A percentile compares a stretch with the other conserved stretches of the same genome.
These are phyloP conservation scores for Eumacrocentrus americanus DNA, from an alignment of 2,888 invertebrate species.

Conservation along the genomic window DNA sequence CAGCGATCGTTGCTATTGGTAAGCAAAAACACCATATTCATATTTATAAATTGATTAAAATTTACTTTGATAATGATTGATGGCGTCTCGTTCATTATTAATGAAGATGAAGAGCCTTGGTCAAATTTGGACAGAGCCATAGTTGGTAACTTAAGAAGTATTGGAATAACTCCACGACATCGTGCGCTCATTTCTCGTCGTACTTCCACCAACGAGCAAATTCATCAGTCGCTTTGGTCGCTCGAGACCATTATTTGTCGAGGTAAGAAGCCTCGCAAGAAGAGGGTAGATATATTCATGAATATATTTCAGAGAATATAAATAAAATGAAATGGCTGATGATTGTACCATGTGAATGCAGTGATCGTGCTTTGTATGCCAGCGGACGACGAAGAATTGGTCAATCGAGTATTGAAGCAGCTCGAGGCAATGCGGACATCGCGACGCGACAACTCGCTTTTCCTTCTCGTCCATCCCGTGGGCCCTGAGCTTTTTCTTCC, in stretches of 20 bases:
- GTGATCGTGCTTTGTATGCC: conserved; percentile 65
- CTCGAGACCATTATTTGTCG: conserved; percentile 62
- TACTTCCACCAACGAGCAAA: conserved; percentile 58
- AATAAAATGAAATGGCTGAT: too few species aligned
- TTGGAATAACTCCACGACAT: conserved; percentile 64
- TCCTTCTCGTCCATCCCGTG: conserved; percentile 61
- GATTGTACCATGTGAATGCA: conserved; percentile 46
- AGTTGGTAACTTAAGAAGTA: conserved; percentile 62
- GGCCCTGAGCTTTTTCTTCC: conserved; percentile 52
- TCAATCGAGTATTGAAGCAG: conserved; percentile 58
- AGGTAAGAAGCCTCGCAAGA: conserved; percentile 61
- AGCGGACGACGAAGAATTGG: conserved; percentile 56
- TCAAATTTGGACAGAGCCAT: conserved; percentile 64
- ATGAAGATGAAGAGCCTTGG: conserved; percentile 66
- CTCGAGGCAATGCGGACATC: conserved; percentile 61
- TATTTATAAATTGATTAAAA: not conserved
- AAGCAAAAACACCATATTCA: conserved; percentile 43
- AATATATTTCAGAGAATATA: too few species aligned
- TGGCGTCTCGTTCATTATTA: not conserved
- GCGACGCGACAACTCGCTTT: conserved; percentile 60
- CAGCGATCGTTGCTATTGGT: conserved; percentile 65
- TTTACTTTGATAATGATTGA: not conserved
- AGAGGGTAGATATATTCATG: too few species aligned
- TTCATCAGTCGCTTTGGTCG: conserved; percentile 59
- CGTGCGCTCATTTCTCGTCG: conserved; percentile 62